Base-by-base conservation (phyloP, 2,888 invertebrate species). In the Sarcophaga variegata region DNA sequence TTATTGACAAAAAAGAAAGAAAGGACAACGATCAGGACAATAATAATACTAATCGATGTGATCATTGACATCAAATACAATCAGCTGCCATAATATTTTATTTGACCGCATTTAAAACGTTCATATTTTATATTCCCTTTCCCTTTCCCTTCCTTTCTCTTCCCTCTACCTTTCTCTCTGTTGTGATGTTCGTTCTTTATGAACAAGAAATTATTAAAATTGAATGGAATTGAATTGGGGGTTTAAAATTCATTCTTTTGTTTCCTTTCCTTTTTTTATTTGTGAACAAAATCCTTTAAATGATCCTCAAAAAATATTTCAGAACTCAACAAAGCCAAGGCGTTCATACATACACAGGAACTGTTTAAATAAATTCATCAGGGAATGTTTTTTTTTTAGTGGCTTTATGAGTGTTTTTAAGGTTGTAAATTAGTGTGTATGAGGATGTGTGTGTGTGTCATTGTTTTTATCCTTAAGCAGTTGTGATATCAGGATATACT, bases 1-100 rank as follows among this genome's bases (percentile, higher is more conserved):
- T 54, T 54, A 54, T 54, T 45, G 22, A 75, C 49, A 54, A 27
- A 3, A 11, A 54, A 45, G 4, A 54, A 45, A 4, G 67, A 45
- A 67, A 67, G 67, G 45, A 67, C 37, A 27, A 37, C n/a, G 37
- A 66, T 37, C 66, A 27, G 12, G 25, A 14, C 14, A 17, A 54
- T 1, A 54, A 54, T 37, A 80, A 80, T 72, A 69, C 60, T 86
- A 83, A 86, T 83, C 83, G 83, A 85, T 76, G 71, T 83, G 76
- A 80, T 76, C 80, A 86, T 72, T 83, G 75, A 75, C 80, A 83
- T 60, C 76, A 83, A 20, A 83, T 76, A 83, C 72, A 80, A 83
- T 86, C 86, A 86, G 86, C 86, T 86, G 86, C 83, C 86, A 83
- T 83, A 86, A 86, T 83, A 86, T 83, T 86, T 86, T 76, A 86